Evolutionary conservation across 2,797 vertebrate species (phyloP).

Genomic region (Schizothorax lantsangensis): DNA sequence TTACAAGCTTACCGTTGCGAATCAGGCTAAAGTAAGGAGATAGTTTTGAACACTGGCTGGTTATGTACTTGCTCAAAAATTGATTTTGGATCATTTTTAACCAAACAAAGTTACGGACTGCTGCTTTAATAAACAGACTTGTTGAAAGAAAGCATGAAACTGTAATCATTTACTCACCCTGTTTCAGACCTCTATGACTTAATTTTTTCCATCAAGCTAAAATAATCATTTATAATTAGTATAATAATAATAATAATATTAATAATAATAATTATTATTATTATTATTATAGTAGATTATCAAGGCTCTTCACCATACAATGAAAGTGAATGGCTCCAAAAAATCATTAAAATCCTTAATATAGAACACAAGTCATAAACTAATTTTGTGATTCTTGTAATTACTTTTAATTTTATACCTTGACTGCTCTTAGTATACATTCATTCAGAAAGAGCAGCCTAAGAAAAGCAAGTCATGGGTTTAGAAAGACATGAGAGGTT

Average conservation of each 20-base stretch:
- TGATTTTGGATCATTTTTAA: no score
- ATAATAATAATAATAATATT: no score
- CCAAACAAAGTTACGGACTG: no score
- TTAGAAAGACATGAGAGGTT: not conserved
- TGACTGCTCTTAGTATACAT: not conserved
- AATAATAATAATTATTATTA: no score
- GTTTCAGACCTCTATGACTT: not conserved
- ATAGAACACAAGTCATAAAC: not conserved
- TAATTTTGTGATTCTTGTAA: not conserved
- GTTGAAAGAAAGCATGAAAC: not conserved
- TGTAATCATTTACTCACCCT: not conserved
- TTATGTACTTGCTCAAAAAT: no score
- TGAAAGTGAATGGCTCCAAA: not conserved
- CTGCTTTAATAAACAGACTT: not conserved
- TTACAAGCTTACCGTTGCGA: no score
- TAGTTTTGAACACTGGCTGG: no score
- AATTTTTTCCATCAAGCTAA: not conserved
- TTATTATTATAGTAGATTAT: not conserved
- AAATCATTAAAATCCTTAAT: not conserved
- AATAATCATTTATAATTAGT: no score
- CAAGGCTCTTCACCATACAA: not conserved
- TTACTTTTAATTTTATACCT: not conserved
- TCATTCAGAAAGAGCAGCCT: not conserved
- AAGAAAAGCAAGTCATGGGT: not conserved
- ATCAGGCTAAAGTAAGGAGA: no score